Conservation (phyloP, 1,140 invertebrate species). For the Pseudomyrmex pallidus region DNA sequence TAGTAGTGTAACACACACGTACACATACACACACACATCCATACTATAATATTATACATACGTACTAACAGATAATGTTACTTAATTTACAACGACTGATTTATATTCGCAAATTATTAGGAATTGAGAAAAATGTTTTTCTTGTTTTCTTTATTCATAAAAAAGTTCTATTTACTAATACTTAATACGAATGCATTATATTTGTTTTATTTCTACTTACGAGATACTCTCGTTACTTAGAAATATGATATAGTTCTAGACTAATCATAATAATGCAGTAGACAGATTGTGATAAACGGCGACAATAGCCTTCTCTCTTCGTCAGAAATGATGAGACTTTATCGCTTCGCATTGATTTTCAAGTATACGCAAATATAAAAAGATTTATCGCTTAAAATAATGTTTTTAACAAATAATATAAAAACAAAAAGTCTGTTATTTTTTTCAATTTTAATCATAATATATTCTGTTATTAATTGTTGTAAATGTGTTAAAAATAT, state of each 20-base stretch:
- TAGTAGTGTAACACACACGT: background rate
- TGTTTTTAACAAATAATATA: slow-evolving; percentile 16
- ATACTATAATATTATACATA: slow-evolving; percentile 25
- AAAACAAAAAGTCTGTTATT: background rate
- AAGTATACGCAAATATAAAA: background rate
- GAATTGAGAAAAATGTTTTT: slow-evolving; percentile 39
- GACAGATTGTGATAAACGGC: slow-evolving; percentile 60
- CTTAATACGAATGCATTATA: slow-evolving; percentile 26
- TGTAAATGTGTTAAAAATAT: background rate
- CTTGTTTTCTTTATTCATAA: slow-evolving; percentile 5
- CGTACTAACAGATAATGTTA: slow-evolving; percentile 7
- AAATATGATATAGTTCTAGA: slow-evolving; percentile 49
- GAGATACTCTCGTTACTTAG: slow-evolving; percentile 42
- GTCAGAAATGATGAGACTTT: slow-evolving; percentile 46
- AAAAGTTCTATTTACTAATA: slow-evolving; percentile 23
- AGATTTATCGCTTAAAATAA: background rate
- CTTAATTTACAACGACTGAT: slow-evolving; percentile 60
- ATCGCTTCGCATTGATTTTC: background rate
- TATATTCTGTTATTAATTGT: background rate
- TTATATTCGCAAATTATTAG: slow-evolving; percentile 28
- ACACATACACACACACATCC: background rate
- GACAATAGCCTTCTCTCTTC: slow-evolving; percentile 51
- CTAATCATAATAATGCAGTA: slow-evolving; percentile 51
- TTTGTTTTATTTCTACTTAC: slow-evolving; percentile 48
- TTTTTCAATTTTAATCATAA: background rate